Evolutionary conservation across 30 jellyfish, hydroid and myxozoan genomes (phyloP), one percentile per base, ranked within the genome.

Genomic region (Cassiopea andromeda): DNA sequence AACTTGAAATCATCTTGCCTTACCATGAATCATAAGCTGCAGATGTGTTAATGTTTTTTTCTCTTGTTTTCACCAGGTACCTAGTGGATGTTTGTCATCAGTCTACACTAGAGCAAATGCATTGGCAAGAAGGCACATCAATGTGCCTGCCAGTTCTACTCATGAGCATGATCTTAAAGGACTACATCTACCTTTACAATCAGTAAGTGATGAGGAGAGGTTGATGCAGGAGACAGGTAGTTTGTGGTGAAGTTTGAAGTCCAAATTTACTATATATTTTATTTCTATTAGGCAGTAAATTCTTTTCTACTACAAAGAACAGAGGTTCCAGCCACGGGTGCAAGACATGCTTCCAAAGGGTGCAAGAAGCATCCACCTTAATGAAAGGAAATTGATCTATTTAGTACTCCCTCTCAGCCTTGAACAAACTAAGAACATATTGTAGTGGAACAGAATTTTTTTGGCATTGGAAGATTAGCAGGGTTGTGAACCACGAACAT

Each of bases 221-320:
- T n/a, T 86, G 93, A 86, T 86, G 93, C 75, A 64, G 48, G 93
- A 86, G 64, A 77, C 93, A 44, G 93, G 93, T 86, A 74, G 8
- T 12, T 1, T 48, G 14, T 58, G 68, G 68, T 27, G 38, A 27
- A 27, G 38, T 27, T 27, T 27, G 38, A 27, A 27, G 38, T 27
- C 38, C 38, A 27, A 27, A 27, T 27, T 27, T 27, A 27, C 38
- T 27, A 27, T 27, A 27, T 27, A 27, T 27, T 27, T 27, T 27
- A 27, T 27, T 27, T 27, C 38, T 27, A 27, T 27, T 27, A 27
- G 38, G 38, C 38, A 27, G 38, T 27, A 27, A 27, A 27, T 27
- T 27, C 38, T 27, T 27, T 27, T 27, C 38, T 27, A 27, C 38
- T 27, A 27, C 38, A 27, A 27, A 27, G 38, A 27, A 27, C 38